phyloP scores from a whole-genome alignment of 1,140 invertebrate species.

The Cherax destructor region DNA sequence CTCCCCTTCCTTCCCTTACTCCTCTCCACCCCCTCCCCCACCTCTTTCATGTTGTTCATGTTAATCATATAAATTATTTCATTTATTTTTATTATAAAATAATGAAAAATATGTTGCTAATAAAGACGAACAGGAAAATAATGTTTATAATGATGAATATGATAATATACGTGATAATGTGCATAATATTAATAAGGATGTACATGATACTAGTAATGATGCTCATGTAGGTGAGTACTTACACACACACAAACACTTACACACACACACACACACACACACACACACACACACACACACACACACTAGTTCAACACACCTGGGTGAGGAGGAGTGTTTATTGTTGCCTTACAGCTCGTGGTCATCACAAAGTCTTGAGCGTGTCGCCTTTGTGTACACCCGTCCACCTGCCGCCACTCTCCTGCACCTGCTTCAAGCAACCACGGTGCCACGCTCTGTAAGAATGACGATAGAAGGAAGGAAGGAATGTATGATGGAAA shows the following conservation, averaged over 20 bases:
- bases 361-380: conserved; percentile 54
- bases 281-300: not conserved
- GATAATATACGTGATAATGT: too few relatives aligned
- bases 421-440: not conserved
- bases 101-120: too few relatives aligned
- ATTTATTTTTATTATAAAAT: too few relatives aligned
- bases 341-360: conserved; percentile 35
- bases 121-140: too few relatives aligned
- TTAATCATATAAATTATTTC: too few relatives aligned
- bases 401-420: conserved; percentile 7
- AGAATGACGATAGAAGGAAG: not conserved
- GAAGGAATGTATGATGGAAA: not conserved
- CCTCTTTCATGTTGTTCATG: too few relatives aligned
- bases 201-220: too few relatives aligned
- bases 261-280: conserved; percentile 21
- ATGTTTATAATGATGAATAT: too few relatives aligned
- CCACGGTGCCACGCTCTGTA: too few relatives aligned
- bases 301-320: not conserved
- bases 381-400: conserved; percentile 52
- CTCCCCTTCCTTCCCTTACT: too few relatives aligned
- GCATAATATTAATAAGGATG: too few relatives aligned
- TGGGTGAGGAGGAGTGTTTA: not conserved
- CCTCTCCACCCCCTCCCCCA: too few relatives aligned
- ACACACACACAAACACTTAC: conserved; percentile 7
- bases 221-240: not conserved